phyloP scores from a whole-genome alignment of 2,797 vertebrate species.

The Leucoraja ocellata region DNA sequence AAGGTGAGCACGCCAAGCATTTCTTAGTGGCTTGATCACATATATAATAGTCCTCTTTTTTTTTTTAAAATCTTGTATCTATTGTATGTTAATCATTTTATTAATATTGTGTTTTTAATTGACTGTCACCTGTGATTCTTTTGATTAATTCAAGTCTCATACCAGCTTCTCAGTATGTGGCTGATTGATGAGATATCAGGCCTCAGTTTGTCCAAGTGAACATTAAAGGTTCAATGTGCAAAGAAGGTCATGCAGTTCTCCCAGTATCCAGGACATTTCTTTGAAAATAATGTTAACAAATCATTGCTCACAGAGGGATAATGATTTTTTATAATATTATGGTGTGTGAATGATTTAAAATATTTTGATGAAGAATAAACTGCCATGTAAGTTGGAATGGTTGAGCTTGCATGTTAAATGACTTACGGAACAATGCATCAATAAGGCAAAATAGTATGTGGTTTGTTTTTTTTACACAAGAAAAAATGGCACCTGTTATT shows the following conservation, averaged over 20 bases:
- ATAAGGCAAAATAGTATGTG: not conserved
- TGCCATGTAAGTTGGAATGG: not conserved
- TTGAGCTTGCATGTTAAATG: not conserved
- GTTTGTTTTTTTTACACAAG: not conserved
- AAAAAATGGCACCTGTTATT: not conserved
- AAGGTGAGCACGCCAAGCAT: constrained; percentile 63
- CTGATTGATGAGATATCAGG: not conserved
- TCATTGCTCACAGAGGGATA: not conserved
- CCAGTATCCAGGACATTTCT: not conserved
- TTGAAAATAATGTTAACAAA: not conserved
- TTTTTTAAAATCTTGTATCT: constrained; percentile 19
- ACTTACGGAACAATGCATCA: not conserved
- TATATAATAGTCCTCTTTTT: not conserved
- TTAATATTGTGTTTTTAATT: not conserved
- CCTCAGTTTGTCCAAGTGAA: not conserved
- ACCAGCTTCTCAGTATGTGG: not conserved
- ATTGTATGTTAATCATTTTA: not conserved
- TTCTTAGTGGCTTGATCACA: not conserved
- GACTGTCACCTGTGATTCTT: not conserved
- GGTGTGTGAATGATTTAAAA: not conserved
- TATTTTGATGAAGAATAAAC: not conserved
- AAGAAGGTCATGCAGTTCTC: not conserved
- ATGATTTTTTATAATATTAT: not conserved
- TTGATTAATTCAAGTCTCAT: not conserved
- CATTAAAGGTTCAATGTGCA: not conserved